Evolutionary conservation across 2,113 vertebrate genomes (phyloP), one percentile per base, ranked within the genome.

Genomic region (Colius striatus): DNA sequence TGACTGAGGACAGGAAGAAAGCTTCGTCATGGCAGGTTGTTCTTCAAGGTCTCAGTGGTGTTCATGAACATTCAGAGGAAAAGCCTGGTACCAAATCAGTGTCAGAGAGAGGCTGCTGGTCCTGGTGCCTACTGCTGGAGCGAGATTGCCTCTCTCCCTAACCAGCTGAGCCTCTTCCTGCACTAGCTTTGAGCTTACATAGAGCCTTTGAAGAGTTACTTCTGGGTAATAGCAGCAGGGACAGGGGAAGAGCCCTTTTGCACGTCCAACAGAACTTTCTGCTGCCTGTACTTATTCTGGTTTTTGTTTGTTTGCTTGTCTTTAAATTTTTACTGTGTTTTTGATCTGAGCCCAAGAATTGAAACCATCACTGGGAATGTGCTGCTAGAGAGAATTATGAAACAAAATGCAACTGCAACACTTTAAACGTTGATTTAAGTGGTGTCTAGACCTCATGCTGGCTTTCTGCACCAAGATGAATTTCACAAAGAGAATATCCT

Each of bases 341-440:
- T 96, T 96, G 90, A 94, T 95, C 94, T 76, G 66, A 92, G 43
- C 50, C 73, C 66, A 89, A 75, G 88, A 90, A 96, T 84, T 92
- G 83, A 93, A 96, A 91, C 79, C 92, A 76, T 95, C 27, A 14
- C 76, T 90, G 83, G 73, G 86, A 96, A 93, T 62, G 84, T 76
- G 62, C 80, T 87, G 53, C 90, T 78, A 87, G 83, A 86, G 88
- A 90, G 83, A 81, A 89, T 84, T 89, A 84, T 25, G 77, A 93
- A 95, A 81, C 54, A 92, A 92, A 96, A 96, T 58, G 76, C 61
- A 95, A 92, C 93, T 73, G 8, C 94, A 97, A 89, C 83, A 76
- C 54, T 96, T 92, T 87, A 96, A 92, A 90, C 89, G 94, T 94
- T 94, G 80, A 87, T 94, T 89, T 94, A 96, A 96, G 85, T 85